Percentiles rank a stretch among this genome's conserved stretches.
Evolutionary conservation across 2,113 vertebrate species (phyloP).

Genomic region (Ageneiosus marmoratus): DNA sequence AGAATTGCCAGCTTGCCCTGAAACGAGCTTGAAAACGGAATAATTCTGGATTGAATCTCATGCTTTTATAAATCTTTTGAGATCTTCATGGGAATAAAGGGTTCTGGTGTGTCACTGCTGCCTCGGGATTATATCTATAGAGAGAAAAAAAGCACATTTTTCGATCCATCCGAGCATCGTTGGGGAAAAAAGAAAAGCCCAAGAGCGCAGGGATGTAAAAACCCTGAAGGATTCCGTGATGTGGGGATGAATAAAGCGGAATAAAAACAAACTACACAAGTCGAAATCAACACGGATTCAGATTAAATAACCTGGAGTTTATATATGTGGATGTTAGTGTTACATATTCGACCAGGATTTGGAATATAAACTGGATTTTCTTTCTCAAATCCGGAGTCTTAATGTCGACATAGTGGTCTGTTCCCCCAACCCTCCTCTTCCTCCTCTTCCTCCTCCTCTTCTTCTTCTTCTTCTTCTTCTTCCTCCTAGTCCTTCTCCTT

Average conservation of each 20-base stretch:
- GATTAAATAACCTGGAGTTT: neutral
- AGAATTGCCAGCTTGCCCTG: slow-evolving; percentile 65
- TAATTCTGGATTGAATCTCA: slow-evolving; percentile 41
- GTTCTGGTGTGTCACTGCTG: slow-evolving; percentile 23
- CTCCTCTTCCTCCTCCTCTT: too few species aligned
- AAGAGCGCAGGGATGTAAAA: slow-evolving; percentile 48
- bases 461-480: neutral
- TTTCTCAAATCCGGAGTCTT: neutral
- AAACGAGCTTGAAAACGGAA: slow-evolving; percentile 58
- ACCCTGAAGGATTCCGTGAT: slow-evolving; percentile 38
- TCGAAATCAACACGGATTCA: slow-evolving; percentile 15
- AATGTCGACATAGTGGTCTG: slow-evolving; percentile 14
- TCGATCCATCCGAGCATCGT: slow-evolving; percentile 33
- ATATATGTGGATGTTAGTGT: slow-evolving; percentile 3
- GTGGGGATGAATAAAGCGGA: slow-evolving; percentile 59
- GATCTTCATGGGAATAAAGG: slow-evolving; percentile 32
- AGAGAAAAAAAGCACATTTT: slow-evolving; percentile 43
- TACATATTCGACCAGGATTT: slow-evolving; percentile 13
- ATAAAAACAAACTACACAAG: slow-evolving; percentile 67
- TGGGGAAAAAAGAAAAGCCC: slow-evolving; percentile 42
- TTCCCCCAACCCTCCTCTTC: neutral
- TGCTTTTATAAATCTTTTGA: too few species aligned
- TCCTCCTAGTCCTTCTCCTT: slow-evolving; percentile 1
- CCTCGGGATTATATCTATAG: slow-evolving; percentile 7
- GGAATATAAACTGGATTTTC: slow-evolving; percentile 31